Evolutionary conservation across 30 jellyfish, hydroid and myxozoan genomes (phyloP), one percentile per base, ranked within the genome.

Genomic region (Cassiopea andromeda): DNA sequence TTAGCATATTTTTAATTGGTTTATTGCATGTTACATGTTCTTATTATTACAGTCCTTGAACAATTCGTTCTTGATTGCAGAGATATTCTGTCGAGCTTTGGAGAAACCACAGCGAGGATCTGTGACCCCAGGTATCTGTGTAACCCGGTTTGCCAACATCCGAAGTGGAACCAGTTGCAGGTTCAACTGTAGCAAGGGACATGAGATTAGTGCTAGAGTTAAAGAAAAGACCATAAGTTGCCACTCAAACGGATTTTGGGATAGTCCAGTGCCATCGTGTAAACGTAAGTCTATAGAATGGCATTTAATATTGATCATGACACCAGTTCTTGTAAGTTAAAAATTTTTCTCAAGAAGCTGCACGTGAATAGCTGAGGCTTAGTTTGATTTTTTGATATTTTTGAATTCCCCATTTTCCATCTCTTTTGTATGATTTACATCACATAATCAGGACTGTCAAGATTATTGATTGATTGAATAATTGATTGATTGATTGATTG

Each of bases 241-340:
- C 81, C 85, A 85, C 75, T 71, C 82, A 13, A 92, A 82, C 60
- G 99, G 99, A 17, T 89, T 94, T 75, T 96, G 99, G 99, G 82
- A 87, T 78, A 77, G 82, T 10, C 89, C 97, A 1, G 45, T 97
- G 44, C 97, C 99, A 60, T 83, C 97, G 15, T 96, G 99, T 71
- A 88, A 92, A 59, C 97, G 99, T 96, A 83, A 92, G 99, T 10
- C 64, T 54, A 54, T 54, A 27, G 38, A 27, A 27, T 27, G 38
- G 38, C 38, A 27, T 27, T 27, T 27, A 27, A 27, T 27, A 27
- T 27, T 27, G 38, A 27, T 27, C 38, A 27, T 27, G 38, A 27
- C 38, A 27, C 38, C 12, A 54, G 64, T 3, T 6, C 38, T 13
- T 48, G 47, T 12, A 5, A 3, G 10, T 2, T 76, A 5, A 18